A percentile compares a stretch with the other conserved stretches of the same genome.
Conservation (phyloP, 2,888 invertebrate species). For the Melipona beecheii region DNA sequence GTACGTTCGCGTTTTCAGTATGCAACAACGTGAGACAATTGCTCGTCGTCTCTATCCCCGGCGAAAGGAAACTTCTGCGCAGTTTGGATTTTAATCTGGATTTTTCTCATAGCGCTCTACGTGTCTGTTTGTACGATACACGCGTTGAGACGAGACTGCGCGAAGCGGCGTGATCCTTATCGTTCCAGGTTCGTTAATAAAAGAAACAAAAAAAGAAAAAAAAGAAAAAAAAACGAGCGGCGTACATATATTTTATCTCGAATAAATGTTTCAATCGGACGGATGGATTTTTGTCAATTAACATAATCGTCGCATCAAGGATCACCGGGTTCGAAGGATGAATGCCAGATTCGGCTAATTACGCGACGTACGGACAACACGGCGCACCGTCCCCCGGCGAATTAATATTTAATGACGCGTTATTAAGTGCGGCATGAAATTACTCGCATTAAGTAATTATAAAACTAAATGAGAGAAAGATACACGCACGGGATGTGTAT, state of each 20-base stretch:
- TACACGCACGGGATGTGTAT: neutral
- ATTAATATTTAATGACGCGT: slow-evolving; percentile 6
- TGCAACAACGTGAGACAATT: slow-evolving; percentile 2
- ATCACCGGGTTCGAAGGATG: neutral
- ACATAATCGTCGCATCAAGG: neutral
- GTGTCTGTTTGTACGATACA: neutral
- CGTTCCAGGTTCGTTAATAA: neutral
- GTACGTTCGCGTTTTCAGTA: neutral
- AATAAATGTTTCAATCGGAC: neutral
- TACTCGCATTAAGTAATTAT: neutral
- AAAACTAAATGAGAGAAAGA: neutral
- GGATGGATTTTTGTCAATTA: neutral
- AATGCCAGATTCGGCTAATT: neutral
- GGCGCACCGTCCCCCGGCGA: neutral
- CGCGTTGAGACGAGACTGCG: neutral
- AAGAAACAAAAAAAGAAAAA: no score
- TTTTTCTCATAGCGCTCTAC: neutral
- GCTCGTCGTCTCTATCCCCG: slow-evolving; percentile 3
- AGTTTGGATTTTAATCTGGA: neutral
- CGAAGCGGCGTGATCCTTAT: neutral
- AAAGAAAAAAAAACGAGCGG: no score
- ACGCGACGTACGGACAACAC: neutral
- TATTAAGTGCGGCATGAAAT: slow-evolving; percentile 1
- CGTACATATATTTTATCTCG: neutral
- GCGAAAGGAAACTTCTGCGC: neutral